Conservation (phyloP, 30 jellyfish, hydroid and myxozoan species). For the Cassiopea andromeda region DNA sequence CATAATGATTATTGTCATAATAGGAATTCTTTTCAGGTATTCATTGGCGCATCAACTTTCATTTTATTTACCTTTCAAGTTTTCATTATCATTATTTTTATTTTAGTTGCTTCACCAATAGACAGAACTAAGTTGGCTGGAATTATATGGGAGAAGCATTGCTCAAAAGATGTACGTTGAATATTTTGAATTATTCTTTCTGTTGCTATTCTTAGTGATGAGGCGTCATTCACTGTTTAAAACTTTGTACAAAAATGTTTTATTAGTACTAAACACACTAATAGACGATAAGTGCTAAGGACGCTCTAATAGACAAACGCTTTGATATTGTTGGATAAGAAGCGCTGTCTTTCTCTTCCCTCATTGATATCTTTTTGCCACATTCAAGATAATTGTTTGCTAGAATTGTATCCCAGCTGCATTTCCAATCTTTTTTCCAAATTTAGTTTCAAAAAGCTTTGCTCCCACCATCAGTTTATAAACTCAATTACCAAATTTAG, state of each 20-base stretch:
- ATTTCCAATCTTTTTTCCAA: too few relatives aligned
- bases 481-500: too few relatives aligned
- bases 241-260: background rate
- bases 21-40: too few relatives aligned
- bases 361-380: too few relatives aligned
- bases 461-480: too few relatives aligned
- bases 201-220: background rate
- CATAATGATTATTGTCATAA: too few relatives aligned
- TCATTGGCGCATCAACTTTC: too few relatives aligned
- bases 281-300: background rate
- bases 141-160: background rate
- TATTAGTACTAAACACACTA: background rate
- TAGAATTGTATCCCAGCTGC: background rate
- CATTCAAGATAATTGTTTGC: too few relatives aligned
- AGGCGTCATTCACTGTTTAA: background rate
- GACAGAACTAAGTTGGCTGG: constrained; percentile 1
- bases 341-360: background rate
- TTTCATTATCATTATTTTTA: background rate
- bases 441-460: too few relatives aligned
- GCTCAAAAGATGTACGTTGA: background rate
- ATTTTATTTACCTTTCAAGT: background rate
- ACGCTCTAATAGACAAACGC: background rate
- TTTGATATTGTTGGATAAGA: background rate
- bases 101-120: background rate
- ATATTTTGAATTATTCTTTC: background rate